These are phyloP conservation scores for Oryctolagus cuniculus DNA, from an alignment of 2,113 vertebrate species.

Conservation along the genomic window DNA sequence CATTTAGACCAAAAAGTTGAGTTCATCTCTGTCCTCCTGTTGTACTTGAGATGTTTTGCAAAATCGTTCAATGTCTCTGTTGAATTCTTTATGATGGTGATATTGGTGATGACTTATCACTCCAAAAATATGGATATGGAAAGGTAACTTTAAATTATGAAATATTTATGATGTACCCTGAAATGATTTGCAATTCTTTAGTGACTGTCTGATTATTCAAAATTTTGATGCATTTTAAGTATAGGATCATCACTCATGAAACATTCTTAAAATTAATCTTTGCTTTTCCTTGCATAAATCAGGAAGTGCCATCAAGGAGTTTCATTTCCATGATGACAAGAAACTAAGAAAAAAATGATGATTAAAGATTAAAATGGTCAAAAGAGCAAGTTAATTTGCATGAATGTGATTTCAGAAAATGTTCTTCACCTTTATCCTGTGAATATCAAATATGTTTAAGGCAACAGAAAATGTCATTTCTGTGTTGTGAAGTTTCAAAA, in stretches of 20 bases:
- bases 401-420: slow-evolving; percentile 34
- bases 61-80: not conserved
- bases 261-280: slow-evolving; percentile 59
- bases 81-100: not conserved
- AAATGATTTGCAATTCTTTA: slow-evolving; percentile 29
- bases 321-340: slow-evolving; percentile 56
- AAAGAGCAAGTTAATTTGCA: not conserved
- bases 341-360: slow-evolving; percentile 41
- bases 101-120: not conserved
- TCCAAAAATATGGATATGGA: slow-evolving; percentile 17
- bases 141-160: slow-evolving; percentile 18
- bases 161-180: not conserved
- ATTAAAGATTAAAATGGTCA: slow-evolving; percentile 43
- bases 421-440: not conserved
- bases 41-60: slow-evolving; percentile 4
- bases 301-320: slow-evolving; percentile 13
- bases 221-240: slow-evolving; percentile 54
- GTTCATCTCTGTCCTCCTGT: not conserved
- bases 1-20: no score
- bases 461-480: not conserved
- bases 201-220: slow-evolving; percentile 56
- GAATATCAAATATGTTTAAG: slow-evolving; percentile 22
- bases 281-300: slow-evolving; percentile 45
- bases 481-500: not conserved
- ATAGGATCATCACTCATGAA: not conserved